A percentile compares a stretch with the other conserved stretches of the same genome.
Conservation (phyloP, 1,140 invertebrate species). For the Drosophila punjabiensis region DNA sequence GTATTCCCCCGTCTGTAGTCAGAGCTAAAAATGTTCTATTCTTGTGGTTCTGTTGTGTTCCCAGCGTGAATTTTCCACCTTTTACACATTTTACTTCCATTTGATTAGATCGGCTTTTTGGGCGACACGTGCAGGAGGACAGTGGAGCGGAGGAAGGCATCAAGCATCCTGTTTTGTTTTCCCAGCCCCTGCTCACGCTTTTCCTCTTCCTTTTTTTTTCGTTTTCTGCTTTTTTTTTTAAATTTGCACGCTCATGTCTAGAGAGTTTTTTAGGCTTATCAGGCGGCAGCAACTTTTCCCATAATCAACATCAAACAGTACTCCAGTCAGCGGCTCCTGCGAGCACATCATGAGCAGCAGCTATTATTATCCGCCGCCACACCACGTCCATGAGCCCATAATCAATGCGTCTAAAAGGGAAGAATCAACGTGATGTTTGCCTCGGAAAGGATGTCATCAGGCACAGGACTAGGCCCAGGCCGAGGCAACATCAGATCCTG, state of each 20-base stretch:
- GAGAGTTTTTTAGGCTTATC: constrained; percentile 72
- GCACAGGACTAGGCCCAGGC: constrained; percentile 16
- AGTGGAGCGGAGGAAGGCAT: constrained; percentile 18
- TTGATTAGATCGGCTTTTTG: constrained; percentile 81
- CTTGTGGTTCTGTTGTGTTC: constrained; percentile 26
- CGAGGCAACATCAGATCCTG: constrained; percentile 39
- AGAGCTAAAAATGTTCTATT: not conserved
- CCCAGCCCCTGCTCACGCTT: constrained; percentile 20
- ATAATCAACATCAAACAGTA: constrained; percentile 80
- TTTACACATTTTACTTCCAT: constrained; percentile 84
- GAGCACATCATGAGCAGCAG: constrained; percentile 62
- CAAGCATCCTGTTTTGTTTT: constrained; percentile 79
- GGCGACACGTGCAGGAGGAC: constrained; percentile 63
- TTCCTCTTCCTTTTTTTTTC: constrained; percentile 11
- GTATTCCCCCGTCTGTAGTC: not conserved
- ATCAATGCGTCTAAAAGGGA: constrained; percentile 65
- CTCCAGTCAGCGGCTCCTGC: constrained; percentile 34
- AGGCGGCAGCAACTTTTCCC: constrained; percentile 73
- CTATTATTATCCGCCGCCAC: constrained; percentile 66
- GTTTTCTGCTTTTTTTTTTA: constrained; percentile 38
- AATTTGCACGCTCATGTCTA: constrained; percentile 77
- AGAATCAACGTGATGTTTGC: constrained; percentile 70
- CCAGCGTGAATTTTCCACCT: constrained; percentile 76
- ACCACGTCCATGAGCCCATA: constrained; percentile 43
- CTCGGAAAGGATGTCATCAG: constrained; percentile 72